Evolutionary conservation across 2,113 vertebrate genomes (phyloP).

Genomic region (Proteles cristata): DNA sequence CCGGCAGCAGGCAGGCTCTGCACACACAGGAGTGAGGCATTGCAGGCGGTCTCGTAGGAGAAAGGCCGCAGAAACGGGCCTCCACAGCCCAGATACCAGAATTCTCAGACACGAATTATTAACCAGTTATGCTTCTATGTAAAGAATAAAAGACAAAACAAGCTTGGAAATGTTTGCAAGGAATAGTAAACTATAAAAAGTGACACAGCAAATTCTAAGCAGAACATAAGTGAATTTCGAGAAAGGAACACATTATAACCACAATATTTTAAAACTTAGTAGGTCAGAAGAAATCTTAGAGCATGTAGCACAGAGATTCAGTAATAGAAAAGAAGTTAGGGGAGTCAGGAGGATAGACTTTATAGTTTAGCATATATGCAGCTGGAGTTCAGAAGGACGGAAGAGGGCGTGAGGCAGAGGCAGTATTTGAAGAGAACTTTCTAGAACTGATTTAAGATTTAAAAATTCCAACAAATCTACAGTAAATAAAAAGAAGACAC

Average conservation of each 20-base stretch:
- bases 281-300: background rate
- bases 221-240: background rate
- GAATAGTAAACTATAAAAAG: background rate
- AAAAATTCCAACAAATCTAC: background rate
- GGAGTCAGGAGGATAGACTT: background rate
- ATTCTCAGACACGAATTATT: background rate
- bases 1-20: background rate
- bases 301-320: background rate
- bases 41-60: background rate
- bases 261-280: background rate
- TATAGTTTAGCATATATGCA: background rate
- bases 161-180: background rate
- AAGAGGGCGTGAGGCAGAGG: background rate
- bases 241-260: constrained; percentile 3
- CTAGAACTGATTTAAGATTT: background rate
- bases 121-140: background rate
- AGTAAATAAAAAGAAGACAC: background rate
- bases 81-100: background rate
- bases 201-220: background rate
- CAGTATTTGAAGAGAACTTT: background rate
- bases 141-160: background rate
- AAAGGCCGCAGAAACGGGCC: background rate
- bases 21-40: background rate
- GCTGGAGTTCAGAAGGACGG: background rate
- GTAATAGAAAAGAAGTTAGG: background rate